Base-by-base conservation (phyloP, 2,888 invertebrate species). In the Plebejus melissa region DNA sequence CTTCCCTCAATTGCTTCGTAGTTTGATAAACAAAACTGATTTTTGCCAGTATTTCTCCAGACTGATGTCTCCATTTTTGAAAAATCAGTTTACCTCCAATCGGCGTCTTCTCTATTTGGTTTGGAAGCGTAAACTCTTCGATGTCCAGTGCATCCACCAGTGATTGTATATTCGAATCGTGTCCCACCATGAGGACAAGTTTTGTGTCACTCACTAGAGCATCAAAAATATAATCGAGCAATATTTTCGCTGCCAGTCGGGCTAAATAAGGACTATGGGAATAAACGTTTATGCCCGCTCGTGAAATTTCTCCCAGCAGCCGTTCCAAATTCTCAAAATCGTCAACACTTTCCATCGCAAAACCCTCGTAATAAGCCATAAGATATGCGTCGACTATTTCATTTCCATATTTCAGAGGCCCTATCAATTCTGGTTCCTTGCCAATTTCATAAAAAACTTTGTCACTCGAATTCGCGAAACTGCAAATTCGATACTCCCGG, bases 11-110 rank as follows among this genome's bases (percentile, higher is more conserved):
- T 71, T 91, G 90, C 28, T 81, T 77, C 46, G 79, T 80, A 2
- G 83, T 83, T 57, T 84, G 85, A 78, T 91, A 92, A 11, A 90
- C 79, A 74, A 86, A 90, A 79, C 89, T 83, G 0, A 89, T 81
- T 85, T 89, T 90, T 38, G 90, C 79, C 28, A 84, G 80, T 79
- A 83, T 81, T 22, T 80, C 77, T 4, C 84, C 80, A 0, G 41
- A 75, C 22, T 81, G 79, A 58, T 88, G 84, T 1, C 82, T 80
- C 88, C 88, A 91, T 80, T 87, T 91, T 80, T 91, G 88, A 76
- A 91, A 90, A 1, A 91, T 82, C 0, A 91, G 41, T 82, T 90
- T 91, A 1, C 89, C 88, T 5, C 91, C 91, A 46, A 91, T 84
- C 0, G 92, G 92, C 1, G 84, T 87, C 5, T 80, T 81, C 78